phyloP scores from a whole-genome alignment of 2,797 vertebrate species.

The Fratercula arctica region DNA sequence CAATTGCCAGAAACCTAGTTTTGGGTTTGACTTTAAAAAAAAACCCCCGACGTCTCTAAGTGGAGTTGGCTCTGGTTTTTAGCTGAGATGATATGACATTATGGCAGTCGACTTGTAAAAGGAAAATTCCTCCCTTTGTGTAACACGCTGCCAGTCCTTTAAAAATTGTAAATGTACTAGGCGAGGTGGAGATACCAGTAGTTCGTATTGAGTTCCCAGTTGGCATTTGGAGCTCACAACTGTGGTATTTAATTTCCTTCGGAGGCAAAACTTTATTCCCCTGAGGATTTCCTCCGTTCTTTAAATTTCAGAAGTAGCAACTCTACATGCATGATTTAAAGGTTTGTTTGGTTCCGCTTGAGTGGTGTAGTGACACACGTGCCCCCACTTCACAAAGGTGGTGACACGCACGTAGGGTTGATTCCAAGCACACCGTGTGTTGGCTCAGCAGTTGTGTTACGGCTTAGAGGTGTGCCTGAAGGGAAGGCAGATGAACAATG shows the following conservation, averaged over 20 bases:
- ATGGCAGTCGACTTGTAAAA: not conserved
- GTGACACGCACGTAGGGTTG: accelerated
- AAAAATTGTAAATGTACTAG: not conserved
- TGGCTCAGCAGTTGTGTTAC: not conserved
- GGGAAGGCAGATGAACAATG: not conserved
- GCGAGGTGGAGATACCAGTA: not conserved
- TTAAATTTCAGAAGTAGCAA: not conserved
- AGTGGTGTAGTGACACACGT: not conserved
- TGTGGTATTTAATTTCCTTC: not conserved
- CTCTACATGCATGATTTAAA: not conserved
- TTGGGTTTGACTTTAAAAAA: not conserved
- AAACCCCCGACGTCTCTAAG: not conserved
- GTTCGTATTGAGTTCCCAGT: not conserved
- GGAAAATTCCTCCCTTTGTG: not conserved
- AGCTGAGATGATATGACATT: not conserved
- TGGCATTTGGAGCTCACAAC: not conserved
- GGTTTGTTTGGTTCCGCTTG: not conserved
- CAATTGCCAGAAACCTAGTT: not conserved
- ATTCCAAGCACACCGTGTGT: not conserved
- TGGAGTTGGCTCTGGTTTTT: not conserved
- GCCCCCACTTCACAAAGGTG: not conserved
- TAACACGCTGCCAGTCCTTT: not conserved
- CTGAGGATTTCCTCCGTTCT: not conserved
- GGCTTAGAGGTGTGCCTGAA: not conserved
- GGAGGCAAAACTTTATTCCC: not conserved